These are phyloP conservation scores for Parapsyche elsis DNA, from an alignment of 1,140 invertebrate genomes.

Conservation along the genomic window DNA sequence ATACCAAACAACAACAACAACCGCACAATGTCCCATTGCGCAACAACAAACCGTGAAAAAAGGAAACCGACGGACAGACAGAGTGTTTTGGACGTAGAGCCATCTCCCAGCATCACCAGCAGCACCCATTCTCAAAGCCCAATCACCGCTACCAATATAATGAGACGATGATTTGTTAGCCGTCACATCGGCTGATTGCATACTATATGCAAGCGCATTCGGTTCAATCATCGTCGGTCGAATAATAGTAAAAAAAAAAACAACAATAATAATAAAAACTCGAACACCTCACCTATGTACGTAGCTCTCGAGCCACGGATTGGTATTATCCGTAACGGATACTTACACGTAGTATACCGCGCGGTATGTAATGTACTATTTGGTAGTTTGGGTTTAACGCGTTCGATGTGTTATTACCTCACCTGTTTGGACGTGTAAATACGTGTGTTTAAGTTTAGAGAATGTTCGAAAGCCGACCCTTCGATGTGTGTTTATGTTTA, in stretches of 20 bases:
- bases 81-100: no score
- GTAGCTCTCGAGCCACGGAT: neutral
- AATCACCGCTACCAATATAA: conserved; percentile 8
- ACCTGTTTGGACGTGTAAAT: conserved; percentile 21
- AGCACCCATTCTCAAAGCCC: neutral
- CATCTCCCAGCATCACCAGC: no score
- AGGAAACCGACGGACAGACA: no score
- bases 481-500: neutral
- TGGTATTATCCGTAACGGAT: neutral
- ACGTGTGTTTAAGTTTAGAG: conserved; percentile 5
- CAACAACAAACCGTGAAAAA: no score
- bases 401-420: conserved; percentile 5
- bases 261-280: no score
- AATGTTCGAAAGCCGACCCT: neutral
- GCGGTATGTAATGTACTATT: neutral
- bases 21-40: no score
- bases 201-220: neutral
- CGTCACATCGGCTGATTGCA: conserved; percentile 20
- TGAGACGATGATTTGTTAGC: conserved; percentile 33
- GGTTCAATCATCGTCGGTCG: neutral
- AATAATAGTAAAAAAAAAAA: neutral
- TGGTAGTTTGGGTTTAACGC: neutral
- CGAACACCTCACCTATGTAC: no score
- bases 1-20: neutral
- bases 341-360: neutral